These are phyloP conservation scores for Balanococcus diminutus DNA, from an alignment of 2,888 invertebrate genomes.

Conservation along the genomic window DNA sequence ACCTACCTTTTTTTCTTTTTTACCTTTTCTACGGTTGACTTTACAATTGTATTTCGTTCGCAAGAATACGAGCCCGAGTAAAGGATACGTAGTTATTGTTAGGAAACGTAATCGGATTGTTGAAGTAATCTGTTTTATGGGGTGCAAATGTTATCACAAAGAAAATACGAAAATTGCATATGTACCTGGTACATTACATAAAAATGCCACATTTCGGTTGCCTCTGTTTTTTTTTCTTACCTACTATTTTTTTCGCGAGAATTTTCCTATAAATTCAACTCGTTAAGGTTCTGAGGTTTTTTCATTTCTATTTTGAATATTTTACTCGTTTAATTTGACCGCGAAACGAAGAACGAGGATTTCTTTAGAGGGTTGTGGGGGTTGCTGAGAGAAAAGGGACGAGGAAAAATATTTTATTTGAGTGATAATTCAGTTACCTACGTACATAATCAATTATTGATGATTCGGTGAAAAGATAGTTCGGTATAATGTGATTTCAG, in stretches of 20 bases:
- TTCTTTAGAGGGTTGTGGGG: not conserved
- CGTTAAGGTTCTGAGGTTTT: not conserved
- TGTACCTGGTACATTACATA: not conserved
- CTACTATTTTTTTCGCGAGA: not conserved
- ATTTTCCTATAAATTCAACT: not conserved
- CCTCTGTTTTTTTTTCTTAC: not conserved
- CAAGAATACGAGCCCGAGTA: too few relatives aligned
- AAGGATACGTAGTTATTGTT: not conserved
- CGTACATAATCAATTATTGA: too few relatives aligned
- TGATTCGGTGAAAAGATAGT: too few relatives aligned
- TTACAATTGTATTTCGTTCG: not conserved
- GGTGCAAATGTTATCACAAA: constrained; percentile 18
- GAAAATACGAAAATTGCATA: constrained; percentile 19
- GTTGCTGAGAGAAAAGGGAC: too few relatives aligned
- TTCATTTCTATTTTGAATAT: not conserved
- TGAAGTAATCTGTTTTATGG: constrained; percentile 14
- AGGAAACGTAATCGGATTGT: constrained; percentile 1
- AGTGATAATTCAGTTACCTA: too few relatives aligned
- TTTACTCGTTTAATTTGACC: constrained; percentile 25
- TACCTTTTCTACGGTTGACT: not conserved
- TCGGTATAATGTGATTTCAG: too few relatives aligned
- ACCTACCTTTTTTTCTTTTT: not conserved
- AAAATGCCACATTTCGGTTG: constrained; percentile 19
- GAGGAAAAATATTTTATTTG: too few relatives aligned
- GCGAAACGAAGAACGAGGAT: not conserved